Evolutionary conservation across 2,113 vertebrate genomes (phyloP).

Genomic region (Furnarius figulus): DNA sequence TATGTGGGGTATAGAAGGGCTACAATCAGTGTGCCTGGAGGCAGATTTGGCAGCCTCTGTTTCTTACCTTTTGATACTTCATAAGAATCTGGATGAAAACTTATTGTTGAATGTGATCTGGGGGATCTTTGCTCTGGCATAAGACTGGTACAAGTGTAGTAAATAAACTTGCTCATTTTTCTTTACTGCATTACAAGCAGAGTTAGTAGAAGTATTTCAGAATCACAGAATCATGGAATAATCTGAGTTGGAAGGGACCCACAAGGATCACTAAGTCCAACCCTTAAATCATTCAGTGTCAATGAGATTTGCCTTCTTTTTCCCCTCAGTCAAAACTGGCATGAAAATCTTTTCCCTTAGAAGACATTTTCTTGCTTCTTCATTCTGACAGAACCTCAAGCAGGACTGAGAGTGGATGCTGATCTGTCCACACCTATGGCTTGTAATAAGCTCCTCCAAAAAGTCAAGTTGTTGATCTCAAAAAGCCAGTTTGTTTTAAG

Average conservation of each 20-base stretch:
- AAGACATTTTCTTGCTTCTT: neutral
- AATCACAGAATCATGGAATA: neutral
- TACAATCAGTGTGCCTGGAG: neutral
- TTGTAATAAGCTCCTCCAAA: neutral
- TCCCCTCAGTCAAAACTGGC: neutral
- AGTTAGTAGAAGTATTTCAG: neutral
- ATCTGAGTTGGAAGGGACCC: neutral
- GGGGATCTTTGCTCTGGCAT: neutral
- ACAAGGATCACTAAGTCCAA: neutral
- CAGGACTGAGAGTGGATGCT: neutral
- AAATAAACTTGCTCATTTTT: neutral
- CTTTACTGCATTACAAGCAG: neutral
- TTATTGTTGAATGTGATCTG: neutral
- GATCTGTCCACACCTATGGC: neutral
- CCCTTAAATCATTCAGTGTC: neutral
- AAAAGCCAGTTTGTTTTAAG: neutral
- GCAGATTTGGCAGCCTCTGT: fast-evolving
- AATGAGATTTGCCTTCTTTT: neutral
- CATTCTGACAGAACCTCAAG: neutral
- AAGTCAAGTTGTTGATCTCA: neutral
- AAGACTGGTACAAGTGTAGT: neutral
- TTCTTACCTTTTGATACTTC: neutral
- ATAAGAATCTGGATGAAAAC: neutral
- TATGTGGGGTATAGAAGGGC: neutral
- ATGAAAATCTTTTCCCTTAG: neutral